Percentiles rank a stretch among this genome's conserved stretches.
Evolutionary conservation across 53 echinoderm and acorn worm genomes (phyloP).

Genomic region (Paelopatides confundens): DNA sequence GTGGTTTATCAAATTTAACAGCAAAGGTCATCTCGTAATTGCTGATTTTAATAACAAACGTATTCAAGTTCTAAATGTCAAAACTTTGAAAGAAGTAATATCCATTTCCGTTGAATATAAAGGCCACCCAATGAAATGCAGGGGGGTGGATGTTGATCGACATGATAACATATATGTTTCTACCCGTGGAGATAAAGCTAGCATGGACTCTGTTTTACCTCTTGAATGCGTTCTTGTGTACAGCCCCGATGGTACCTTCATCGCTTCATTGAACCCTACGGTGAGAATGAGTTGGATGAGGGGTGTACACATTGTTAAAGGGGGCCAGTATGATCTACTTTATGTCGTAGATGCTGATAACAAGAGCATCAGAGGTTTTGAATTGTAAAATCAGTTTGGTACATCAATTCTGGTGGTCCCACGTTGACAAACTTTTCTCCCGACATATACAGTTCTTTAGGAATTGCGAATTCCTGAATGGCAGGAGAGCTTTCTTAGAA

Average conservation of each 20-base stretch:
- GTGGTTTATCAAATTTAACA: slow-evolving; percentile 49
- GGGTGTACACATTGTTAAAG: slow-evolving; percentile 43
- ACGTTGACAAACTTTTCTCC: no score
- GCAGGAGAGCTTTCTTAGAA: no score
- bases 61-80: not conserved
- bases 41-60: slow-evolving; percentile 43
- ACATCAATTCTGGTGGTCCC: no score
- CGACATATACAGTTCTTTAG: no score
- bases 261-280: slow-evolving; percentile 13
- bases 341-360: slow-evolving; percentile 42
- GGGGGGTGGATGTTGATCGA: slow-evolving; percentile 29
- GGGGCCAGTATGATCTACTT: slow-evolving; percentile 12
- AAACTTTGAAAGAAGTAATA: not conserved
- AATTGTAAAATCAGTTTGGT: slow-evolving; percentile 19
- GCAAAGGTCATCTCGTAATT: slow-evolving; percentile 31
- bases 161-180: slow-evolving; percentile 42
- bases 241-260: slow-evolving; percentile 32
- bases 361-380: slow-evolving; percentile 39
- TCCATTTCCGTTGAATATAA: slow-evolving; percentile 6
- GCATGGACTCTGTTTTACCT: no score
- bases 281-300: slow-evolving; percentile 30
- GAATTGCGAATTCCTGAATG: no score
- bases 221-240: slow-evolving; percentile 47
- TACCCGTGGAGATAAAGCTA: not conserved
- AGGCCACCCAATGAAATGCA: slow-evolving; percentile 8